Conservation (phyloP, 1,140 invertebrate species). For the Bombyx mori region ASM3026992v2 NC_085112.1:9319501-9320000, state of each 20-base stretch:
- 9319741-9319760: constrained; percentile 15
- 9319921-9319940: too few relatives aligned
- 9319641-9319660: constrained; percentile 32
- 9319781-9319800: constrained; percentile 32
- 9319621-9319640: constrained; percentile 26
- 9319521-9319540: constrained; percentile 16
- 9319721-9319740: constrained; percentile 23
- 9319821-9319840: constrained; percentile 36
- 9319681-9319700: constrained; percentile 31
- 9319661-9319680: constrained; percentile 20
- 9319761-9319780: constrained; percentile 18
- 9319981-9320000: too few relatives aligned
- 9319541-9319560: constrained; percentile 24
- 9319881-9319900: too few relatives aligned
- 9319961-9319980: too few relatives aligned
- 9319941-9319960: too few relatives aligned
- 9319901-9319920: too few relatives aligned
- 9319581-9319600: constrained; percentile 12
- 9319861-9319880: constrained; percentile 5
- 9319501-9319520: constrained; percentile 9
- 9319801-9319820: constrained; percentile 27
- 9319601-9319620: constrained; percentile 38
- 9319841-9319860: constrained; percentile 27
- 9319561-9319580: background rate
- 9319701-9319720: constrained; percentile 44